Evolutionary conservation across 2,113 vertebrate genomes (phyloP).

Genomic region (Ellobius talpinus): DNA sequence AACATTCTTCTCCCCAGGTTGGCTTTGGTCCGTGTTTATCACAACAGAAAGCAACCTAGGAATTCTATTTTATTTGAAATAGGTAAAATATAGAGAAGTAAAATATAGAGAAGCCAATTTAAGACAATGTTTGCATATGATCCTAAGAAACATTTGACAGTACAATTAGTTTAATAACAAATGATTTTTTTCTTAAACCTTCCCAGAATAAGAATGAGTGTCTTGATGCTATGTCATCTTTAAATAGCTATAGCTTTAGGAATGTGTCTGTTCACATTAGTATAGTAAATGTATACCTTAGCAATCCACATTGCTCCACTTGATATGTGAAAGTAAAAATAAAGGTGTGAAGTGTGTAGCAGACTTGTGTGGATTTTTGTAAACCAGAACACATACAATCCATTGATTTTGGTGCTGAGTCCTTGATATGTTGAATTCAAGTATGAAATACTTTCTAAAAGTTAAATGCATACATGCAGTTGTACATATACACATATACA

Average conservation of each 20-base stretch:
- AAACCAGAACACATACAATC: slow-evolving; percentile 78
- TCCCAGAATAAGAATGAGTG: slow-evolving; percentile 76
- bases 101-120: not conserved
- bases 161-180: slow-evolving; percentile 80
- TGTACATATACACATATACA: not conserved
- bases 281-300: slow-evolving; percentile 83
- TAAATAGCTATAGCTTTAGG: slow-evolving; percentile 81
- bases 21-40: not conserved
- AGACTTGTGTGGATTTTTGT: slow-evolving; percentile 78
- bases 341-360: slow-evolving; percentile 85
- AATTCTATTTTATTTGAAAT: slow-evolving; percentile 58
- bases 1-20: not conserved
- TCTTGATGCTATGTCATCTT: slow-evolving; percentile 84
- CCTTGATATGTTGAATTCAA: slow-evolving; percentile 59
- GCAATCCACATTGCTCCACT: slow-evolving; percentile 85
- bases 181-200: slow-evolving; percentile 66
- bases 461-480: not conserved
- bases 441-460: slow-evolving; percentile 57
- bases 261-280: slow-evolving; percentile 73
- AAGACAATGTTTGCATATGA: slow-evolving; percentile 38
- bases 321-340: slow-evolving; percentile 89
- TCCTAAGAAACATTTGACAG: slow-evolving; percentile 54
- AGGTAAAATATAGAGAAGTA: slow-evolving; percentile 28
- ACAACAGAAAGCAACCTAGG: not conserved
- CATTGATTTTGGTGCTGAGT: slow-evolving; percentile 43